These are phyloP conservation scores for Typhlichthys eigenmanni DNA, from an alignment of 2,797 vertebrate species.

Conservation along the genomic window DNA sequence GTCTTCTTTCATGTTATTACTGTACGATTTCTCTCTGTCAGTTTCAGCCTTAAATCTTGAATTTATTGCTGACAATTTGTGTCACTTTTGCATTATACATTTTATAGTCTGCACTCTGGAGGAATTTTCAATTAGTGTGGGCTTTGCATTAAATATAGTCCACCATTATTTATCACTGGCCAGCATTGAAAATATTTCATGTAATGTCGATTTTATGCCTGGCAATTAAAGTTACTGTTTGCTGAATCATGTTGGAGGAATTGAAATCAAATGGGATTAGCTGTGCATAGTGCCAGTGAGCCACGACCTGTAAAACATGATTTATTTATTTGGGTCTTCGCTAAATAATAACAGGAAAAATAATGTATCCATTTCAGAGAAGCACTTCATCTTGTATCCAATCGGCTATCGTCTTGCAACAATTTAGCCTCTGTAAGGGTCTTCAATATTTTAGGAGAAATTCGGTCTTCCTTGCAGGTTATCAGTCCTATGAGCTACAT, in stretches of 20 bases:
- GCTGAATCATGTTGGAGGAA: constrained; percentile 59
- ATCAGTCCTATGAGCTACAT: too few species aligned
- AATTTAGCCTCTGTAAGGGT: too few species aligned
- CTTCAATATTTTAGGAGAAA: too few species aligned
- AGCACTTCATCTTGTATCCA: too few species aligned
- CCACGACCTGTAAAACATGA: constrained; percentile 22
- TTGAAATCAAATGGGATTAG: constrained; percentile 52
- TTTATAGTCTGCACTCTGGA: constrained; percentile 69
- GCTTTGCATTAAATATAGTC: constrained; percentile 51
- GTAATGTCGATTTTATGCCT: constrained; percentile 68
- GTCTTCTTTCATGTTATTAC: constrained; percentile 33
- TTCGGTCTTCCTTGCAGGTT: too few species aligned
- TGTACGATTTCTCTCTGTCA: constrained; percentile 31
- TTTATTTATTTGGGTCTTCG: background rate
- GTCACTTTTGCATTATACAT: constrained; percentile 50
- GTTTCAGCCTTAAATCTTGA: constrained; percentile 35
- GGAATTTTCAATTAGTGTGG: constrained; percentile 63
- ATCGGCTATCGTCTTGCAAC: too few species aligned
- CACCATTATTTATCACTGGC: constrained; percentile 63
- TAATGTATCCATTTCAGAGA: too few species aligned
- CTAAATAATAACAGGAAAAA: too few species aligned
- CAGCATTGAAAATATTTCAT: constrained; percentile 66
- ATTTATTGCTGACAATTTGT: constrained; percentile 58
- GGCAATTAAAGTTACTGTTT: constrained; percentile 66
- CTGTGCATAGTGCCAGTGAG: constrained; percentile 8